Evolutionary conservation across 2,888 invertebrate genomes (phyloP).

Genomic region (Neoaliturus tenellus): DNA sequence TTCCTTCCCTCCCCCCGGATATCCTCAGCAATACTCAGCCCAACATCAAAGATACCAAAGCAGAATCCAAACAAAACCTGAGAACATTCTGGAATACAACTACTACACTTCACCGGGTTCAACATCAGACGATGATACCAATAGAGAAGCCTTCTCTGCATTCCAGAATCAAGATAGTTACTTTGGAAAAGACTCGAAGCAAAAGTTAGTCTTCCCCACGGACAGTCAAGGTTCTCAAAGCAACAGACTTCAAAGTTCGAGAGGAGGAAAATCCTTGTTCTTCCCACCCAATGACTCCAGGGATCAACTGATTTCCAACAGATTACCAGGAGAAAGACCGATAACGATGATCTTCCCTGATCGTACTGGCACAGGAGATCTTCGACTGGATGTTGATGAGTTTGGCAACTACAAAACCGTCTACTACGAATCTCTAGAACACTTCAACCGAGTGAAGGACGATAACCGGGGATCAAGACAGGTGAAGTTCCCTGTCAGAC

Average conservation of each 20-base stretch:
- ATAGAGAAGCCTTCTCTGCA: background rate
- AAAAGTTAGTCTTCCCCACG: slow-evolving; percentile 45
- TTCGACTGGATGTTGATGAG: slow-evolving; percentile 66
- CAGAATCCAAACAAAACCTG: slow-evolving; percentile 49
- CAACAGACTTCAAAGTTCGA: background rate
- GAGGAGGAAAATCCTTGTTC: slow-evolving; percentile 57
- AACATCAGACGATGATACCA: background rate
- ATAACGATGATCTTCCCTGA: slow-evolving; percentile 66
- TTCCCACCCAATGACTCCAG: slow-evolving; percentile 54
- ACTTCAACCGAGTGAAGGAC: background rate
- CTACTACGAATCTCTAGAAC: slow-evolving; percentile 46
- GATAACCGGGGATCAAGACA: background rate
- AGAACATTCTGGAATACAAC: slow-evolving; percentile 39
- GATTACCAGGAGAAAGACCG: background rate
- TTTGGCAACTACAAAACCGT: slow-evolving; percentile 56
- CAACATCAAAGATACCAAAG: slow-evolving; percentile 59
- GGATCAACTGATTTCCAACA: background rate
- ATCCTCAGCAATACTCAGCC: slow-evolving; percentile 60
- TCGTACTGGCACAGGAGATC: slow-evolving; percentile 68
- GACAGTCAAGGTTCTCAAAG: background rate
- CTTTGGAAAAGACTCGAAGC: slow-evolving; percentile 30
- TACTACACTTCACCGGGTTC: slow-evolving; percentile 46
- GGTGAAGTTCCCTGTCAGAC: slow-evolving; percentile 27
- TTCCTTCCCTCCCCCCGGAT: slow-evolving; percentile 33
- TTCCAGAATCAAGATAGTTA: slow-evolving; percentile 30